Evolutionary conservation across 2,113 vertebrate species (phyloP), one percentile per base, ranked within the genome.

Genomic region (Eublepharis macularius): DNA sequence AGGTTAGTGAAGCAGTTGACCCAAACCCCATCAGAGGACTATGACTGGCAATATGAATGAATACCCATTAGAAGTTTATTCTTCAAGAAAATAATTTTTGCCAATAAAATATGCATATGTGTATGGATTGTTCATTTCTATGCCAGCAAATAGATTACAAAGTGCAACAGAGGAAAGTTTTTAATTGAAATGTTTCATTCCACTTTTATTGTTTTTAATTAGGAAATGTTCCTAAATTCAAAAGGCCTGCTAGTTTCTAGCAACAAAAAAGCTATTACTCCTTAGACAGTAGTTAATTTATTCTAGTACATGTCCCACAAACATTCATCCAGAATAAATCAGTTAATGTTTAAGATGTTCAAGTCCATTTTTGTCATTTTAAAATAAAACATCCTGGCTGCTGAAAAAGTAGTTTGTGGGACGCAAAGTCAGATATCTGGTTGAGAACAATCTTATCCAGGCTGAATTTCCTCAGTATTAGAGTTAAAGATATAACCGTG

Each of bases 391-490:
- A 11, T 9, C 11, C 54, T 68, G 36, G 34, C 41, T 65, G 54
- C 49, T 65, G 78, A 29, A 79, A 82, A 83, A 81, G 41, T 41
- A 45, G 34, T 65, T 76, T 43, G 1, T 68, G 63, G 39, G 83
- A 39, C 21, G 77, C 0, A 49, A 54, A 79, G 36, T 83, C 66
- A 73, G 84, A 80, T 39, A 14, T 0, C n/a, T 39, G 36, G 36
- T 85, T 81, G 80, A 78, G 86, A 88, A 51, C 65, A 77, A 83
- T 89, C 86, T 85, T 65, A 7, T 60, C 81, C 63, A 89, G 90
- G 89, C 89, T 90, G 80, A 89, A 76, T 89, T 77, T 93, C 86
- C 85, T 86, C 91, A 82, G 90, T 89, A 74, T 84, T 88, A 93
- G 91, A 86, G 81, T 91, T 90, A 83, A 90, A 87, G 82, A 86